phyloP scores from a whole-genome alignment of 2,113 vertebrate species.

The Struthio camelus region DNA sequence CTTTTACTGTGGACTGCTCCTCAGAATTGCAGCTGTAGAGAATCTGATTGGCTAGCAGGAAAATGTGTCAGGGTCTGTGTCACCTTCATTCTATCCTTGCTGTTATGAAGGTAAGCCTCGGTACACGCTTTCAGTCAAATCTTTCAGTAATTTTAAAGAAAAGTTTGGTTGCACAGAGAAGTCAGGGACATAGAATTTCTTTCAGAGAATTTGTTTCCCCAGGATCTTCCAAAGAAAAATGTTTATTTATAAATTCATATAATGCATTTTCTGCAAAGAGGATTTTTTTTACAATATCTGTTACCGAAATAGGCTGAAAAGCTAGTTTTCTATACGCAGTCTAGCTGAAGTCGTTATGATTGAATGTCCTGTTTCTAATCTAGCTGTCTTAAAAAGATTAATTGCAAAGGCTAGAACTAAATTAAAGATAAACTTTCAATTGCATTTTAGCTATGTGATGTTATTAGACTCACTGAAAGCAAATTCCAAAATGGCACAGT shows the following conservation, averaged over 20 bases:
- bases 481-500: slow-evolving; percentile 13
- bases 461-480: slow-evolving; percentile 23
- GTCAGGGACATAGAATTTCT: not conserved
- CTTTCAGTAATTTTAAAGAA: not conserved
- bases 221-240: not conserved
- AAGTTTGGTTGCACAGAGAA: not conserved
- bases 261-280: not conserved
- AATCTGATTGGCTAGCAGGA: not conserved
- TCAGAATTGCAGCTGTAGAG: not conserved
- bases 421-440: slow-evolving; percentile 46
- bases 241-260: not conserved
- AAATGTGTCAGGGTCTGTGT: not conserved
- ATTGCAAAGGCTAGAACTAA: slow-evolving; percentile 44
- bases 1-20: too few species aligned
- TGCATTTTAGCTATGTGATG: not conserved
- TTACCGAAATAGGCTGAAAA: not conserved
- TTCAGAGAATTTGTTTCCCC: not conserved
- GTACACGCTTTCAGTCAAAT: not conserved
- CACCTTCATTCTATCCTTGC: not conserved
- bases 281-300: not conserved
- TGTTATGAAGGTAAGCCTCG: not conserved
- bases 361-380: slow-evolving; percentile 26
- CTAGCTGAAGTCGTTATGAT: not conserved
- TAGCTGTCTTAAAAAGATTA: slow-evolving; percentile 7
- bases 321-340: not conserved